Conservation (phyloP, 2,888 invertebrate species). For the Argyra leucocephala region DNA sequence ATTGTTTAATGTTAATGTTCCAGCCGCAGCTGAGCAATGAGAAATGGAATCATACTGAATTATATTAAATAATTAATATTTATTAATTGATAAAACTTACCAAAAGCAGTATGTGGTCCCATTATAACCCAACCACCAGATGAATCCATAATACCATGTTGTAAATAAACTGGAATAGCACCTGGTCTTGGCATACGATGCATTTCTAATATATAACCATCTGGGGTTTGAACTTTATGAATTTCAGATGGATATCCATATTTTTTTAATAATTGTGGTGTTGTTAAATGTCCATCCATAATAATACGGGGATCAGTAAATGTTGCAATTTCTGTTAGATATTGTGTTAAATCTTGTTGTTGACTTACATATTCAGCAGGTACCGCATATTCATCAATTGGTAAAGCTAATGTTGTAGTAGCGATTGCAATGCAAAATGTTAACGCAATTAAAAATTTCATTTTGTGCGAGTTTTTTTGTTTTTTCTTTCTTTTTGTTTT, state of each 20-base stretch:
- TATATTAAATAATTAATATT: background rate
- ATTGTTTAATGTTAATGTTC: background rate
- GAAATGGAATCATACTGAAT: background rate
- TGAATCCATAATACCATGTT: constrained; percentile 64
- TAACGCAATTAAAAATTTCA: background rate
- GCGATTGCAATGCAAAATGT: background rate
- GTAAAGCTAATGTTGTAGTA: background rate
- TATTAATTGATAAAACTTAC: constrained; percentile 28
- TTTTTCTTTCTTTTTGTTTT: background rate
- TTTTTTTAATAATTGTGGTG: constrained; percentile 47
- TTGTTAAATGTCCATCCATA: background rate
- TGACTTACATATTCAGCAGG: too few species aligned
- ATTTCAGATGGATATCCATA: constrained; percentile 57
- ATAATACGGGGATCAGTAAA: background rate
- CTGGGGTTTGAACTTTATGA: constrained; percentile 57
- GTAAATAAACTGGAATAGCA: constrained; percentile 52
- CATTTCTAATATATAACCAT: constrained; percentile 67
- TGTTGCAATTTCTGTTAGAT: background rate
- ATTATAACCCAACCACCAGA: constrained; percentile 66
- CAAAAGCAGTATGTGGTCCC: constrained; percentile 53
- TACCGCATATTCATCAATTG: background rate
- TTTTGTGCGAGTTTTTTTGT: background rate
- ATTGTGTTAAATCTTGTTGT: background rate
- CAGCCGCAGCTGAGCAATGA: too few species aligned
- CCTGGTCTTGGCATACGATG: constrained; percentile 57